Evolutionary conservation across 2,797 vertebrate genomes (phyloP), one percentile per base, ranked within the genome.

Genomic region (Taenioides sp.): DNA sequence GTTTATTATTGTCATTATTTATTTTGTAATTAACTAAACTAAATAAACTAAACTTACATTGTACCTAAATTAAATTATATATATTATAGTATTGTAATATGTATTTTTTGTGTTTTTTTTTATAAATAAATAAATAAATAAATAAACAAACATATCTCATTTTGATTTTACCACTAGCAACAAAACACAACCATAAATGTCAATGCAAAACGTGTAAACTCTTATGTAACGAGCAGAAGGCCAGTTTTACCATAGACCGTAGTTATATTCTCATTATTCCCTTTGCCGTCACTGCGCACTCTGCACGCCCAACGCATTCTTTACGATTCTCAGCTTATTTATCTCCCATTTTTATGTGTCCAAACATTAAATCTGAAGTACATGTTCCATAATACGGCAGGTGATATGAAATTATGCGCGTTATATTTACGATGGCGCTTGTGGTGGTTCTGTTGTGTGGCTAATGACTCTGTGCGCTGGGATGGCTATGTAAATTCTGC

Each of bases 281-380:
- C 7, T 27, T 66, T 31, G 17, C 49, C 22, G 22, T 5, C 3
- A 2, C 23, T 4, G 16, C 18, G 6, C 23, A n/a, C 27, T 52
- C 65, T 1, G 2, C 43, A 7, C 65, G 10, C 18, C 9, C 7
- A 11, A n/a, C 7, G 65, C 17, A 31, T 65, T 65, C 63, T 65
- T 65, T 65, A 65, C 16, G 40, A 65, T 31, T 31, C 25, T 66
- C 47, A 1, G 47, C 65, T 66, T 66, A 54, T 66, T 66, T 66
- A 66, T 66, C 65, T 66, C 49, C 20, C 65, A 34, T 66, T 66
- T 66, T 68, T 58, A 57, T 68, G 54, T 25, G 28, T 14, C 7
- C 52, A 58, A 34, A 58, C 54, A 68, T 68, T 58, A 68, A 68
- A 68, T 58, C 67, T 68, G 18, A 68, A 58, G 67, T 57, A 37